A percentile compares a stretch with the other conserved stretches of the same genome.
phyloP scores from a whole-genome alignment of 2,888 invertebrate genomes.

The Scotopteryx bipunctaria region DNA sequence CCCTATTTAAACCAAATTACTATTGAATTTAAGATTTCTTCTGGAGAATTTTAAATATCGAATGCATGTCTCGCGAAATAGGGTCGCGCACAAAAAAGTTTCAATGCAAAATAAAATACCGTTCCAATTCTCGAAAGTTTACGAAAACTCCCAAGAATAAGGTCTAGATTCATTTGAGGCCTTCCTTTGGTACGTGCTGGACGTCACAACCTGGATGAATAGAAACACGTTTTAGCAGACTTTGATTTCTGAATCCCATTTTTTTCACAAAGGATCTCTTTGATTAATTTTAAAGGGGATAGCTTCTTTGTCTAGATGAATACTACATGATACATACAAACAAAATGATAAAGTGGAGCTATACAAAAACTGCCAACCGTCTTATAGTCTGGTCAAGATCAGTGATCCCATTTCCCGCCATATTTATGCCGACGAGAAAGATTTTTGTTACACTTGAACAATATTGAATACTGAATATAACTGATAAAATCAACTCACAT shows the following conservation, averaged over 20 bases:
- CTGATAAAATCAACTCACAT: no score
- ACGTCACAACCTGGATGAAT: slow-evolving; percentile 63
- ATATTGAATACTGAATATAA: no score
- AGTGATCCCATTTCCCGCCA: slow-evolving; percentile 30
- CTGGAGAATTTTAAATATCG: slow-evolving; percentile 73
- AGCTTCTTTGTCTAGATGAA: slow-evolving; percentile 29
- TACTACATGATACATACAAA: slow-evolving; percentile 21
- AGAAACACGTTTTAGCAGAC: slow-evolving; percentile 69
- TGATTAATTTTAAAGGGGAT: slow-evolving; percentile 32
- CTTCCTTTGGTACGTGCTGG: slow-evolving; percentile 54
- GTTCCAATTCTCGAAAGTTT: slow-evolving; percentile 47
- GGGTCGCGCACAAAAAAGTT: slow-evolving; percentile 56
- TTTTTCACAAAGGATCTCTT: slow-evolving; percentile 37
- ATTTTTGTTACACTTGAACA: no score
- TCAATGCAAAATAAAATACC: slow-evolving; percentile 40
- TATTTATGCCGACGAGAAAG: slow-evolving; percentile 14
- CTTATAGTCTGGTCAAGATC: slow-evolving; percentile 29
- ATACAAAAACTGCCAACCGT: slow-evolving; percentile 41
- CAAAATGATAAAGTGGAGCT: slow-evolving; percentile 31
- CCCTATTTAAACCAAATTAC: slow-evolving; percentile 75
- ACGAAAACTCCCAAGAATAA: slow-evolving; percentile 57
- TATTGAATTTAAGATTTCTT: slow-evolving; percentile 77
- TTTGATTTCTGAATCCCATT: slow-evolving; percentile 54
- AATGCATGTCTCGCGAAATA: slow-evolving; percentile 65
- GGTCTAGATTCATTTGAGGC: slow-evolving; percentile 60